phyloP scores from a whole-genome alignment of 1,140 invertebrate species.

The Meloidogyne floridensis region DNA sequence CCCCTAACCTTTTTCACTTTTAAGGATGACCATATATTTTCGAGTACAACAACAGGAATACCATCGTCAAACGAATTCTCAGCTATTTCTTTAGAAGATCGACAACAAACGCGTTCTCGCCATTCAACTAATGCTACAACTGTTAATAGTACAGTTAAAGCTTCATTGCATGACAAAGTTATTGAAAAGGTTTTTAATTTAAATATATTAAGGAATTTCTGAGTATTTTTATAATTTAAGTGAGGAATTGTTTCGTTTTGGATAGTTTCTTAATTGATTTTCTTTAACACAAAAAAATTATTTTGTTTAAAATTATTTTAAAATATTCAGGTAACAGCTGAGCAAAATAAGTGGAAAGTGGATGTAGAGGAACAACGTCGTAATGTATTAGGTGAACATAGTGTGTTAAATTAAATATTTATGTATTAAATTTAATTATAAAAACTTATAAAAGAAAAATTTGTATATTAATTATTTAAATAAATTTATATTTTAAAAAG shows the following conservation, averaged over 20 bases:
- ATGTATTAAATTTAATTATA: slow-evolving; percentile 69
- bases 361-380: slow-evolving; percentile 81
- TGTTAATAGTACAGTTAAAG: neutral
- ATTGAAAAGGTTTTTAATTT: slow-evolving; percentile 15
- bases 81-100: slow-evolving; percentile 6
- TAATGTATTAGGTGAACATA: slow-evolving; percentile 94
- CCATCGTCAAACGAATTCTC: slow-evolving; percentile 13
- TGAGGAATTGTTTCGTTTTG: too few species aligned
- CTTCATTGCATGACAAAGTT: slow-evolving; percentile 26
- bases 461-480: neutral
- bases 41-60: slow-evolving; percentile 2
- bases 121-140: neutral
- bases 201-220: neutral
- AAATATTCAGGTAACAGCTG: slow-evolving; percentile 23
- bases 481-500: slow-evolving; percentile 1
- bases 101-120: neutral
- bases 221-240: too few species aligned
- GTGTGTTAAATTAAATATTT: slow-evolving; percentile 96
- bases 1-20: neutral
- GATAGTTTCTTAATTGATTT: too few species aligned
- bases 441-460: neutral
- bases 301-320: neutral
- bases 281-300: too few species aligned
- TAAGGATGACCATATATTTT: slow-evolving; percentile 28
- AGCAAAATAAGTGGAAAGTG: slow-evolving; percentile 34